phyloP scores from a whole-genome alignment of 2,888 invertebrate species.

The Meghimatium bilineatum region DNA sequence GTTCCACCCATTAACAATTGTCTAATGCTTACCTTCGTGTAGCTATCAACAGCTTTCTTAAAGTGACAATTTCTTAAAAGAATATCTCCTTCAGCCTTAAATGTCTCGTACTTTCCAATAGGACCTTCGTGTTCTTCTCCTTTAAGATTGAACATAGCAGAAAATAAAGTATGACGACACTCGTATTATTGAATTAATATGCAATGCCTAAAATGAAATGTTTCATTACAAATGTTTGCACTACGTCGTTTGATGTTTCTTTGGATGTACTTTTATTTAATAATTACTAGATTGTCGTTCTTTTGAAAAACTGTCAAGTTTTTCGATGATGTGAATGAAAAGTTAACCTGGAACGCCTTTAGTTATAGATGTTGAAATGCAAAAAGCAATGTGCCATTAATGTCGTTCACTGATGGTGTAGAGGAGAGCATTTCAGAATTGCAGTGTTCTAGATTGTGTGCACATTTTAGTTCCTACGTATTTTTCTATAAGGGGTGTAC shows the following conservation, averaged over 20 bases:
- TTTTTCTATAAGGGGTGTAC: no score
- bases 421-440: not conserved
- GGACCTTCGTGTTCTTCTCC: conserved; percentile 3
- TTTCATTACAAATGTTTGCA: not conserved
- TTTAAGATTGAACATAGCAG: not conserved
- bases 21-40: conserved; percentile 62
- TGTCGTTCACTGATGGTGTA: not conserved
- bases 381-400: no score
- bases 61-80: conserved; percentile 73
- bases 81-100: conserved; percentile 73
- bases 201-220: not conserved
- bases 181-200: not conserved
- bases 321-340: not conserved
- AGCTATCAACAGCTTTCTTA: conserved; percentile 73
- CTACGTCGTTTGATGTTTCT: not conserved
- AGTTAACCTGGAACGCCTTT: not conserved
- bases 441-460: no score
- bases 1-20: no score
- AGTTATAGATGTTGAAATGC: not conserved
- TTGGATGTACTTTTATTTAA: not conserved
- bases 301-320: not conserved
- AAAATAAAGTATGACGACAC: not conserved
- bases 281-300: not conserved
- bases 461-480: no score
- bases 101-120: conserved; percentile 73